phyloP scores from a whole-genome alignment of 2,113 vertebrate species.

The Coryphaenoides rupestris region DNA sequence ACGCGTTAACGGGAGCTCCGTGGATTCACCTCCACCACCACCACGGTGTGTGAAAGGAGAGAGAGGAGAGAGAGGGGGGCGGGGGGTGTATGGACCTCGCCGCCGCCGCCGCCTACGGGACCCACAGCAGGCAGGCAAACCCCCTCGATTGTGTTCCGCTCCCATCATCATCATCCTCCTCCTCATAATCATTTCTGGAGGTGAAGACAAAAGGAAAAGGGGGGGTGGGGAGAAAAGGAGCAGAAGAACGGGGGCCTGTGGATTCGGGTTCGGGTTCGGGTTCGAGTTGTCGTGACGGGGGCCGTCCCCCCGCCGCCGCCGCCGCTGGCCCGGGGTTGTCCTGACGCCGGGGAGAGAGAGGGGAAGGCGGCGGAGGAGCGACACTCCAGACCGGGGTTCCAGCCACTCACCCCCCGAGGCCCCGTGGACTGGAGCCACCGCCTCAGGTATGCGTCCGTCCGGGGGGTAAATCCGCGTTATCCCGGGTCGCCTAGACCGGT shows the following conservation, averaged over 20 bases:
- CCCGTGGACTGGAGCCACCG: conserved; percentile 62
- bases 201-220: conserved; percentile 73
- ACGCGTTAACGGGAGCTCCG: conserved; percentile 58
- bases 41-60: conserved; percentile 58
- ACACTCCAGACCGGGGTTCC: conserved; percentile 72
- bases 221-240: conserved; percentile 39
- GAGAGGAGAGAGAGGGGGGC: conserved; percentile 42
- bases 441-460: conserved; percentile 62
- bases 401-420: conserved; percentile 61
- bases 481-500: too few species aligned
- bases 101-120: conserved; percentile 70
- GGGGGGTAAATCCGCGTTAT: background rate
- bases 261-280: too few species aligned
- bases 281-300: conserved; percentile 67
- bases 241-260: conserved; percentile 64
- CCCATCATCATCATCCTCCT: too few species aligned
- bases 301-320: conserved; percentile 62
- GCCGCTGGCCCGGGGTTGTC: conserved; percentile 66
- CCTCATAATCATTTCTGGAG: conserved; percentile 70
- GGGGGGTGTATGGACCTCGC: conserved; percentile 71
- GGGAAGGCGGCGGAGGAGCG: conserved; percentile 67
- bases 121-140: conserved; percentile 64
- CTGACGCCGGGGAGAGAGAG: conserved; percentile 53
- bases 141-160: conserved; percentile 70
- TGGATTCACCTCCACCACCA: conserved; percentile 71